Base-by-base conservation (phyloP, 2,888 invertebrate species). In the Hypselothyrea guttata region DNA sequence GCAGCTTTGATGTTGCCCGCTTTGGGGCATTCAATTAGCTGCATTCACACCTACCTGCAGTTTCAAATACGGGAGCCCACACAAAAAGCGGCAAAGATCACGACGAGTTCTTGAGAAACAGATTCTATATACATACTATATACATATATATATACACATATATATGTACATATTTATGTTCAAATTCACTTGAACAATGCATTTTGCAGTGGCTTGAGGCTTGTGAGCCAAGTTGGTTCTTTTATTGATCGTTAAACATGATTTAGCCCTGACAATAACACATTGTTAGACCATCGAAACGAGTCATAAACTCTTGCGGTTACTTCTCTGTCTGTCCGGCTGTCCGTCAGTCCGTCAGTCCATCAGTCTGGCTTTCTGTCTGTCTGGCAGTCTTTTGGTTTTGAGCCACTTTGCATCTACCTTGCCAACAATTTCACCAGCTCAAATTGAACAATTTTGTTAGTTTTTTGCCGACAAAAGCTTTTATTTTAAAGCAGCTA, bases 231-330 rank as follows among this genome's bases (percentile, higher is more conserved):
- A 30, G 42, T 52, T 54, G 54, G 46, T 69, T 61, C 62, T 60
- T 82, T 83, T 84, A 83, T 83, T 77, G 82, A 78, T 79, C 85
- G 81, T 83, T 83, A 83, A 83, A 83, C 73, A 83, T 83, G 82
- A 83, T 83, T 83, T 83, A 83, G 71, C 49, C 77, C 73, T 70
- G 69, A 84, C 82, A 84, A 81, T 81, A 81, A 84, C 71, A 83
- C 81, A 79, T 83, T 78, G 78, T 78, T 82, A 78, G 62, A 62
- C 18, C 37, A 9, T 45, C 65, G 57, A 54, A 57, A 48, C 44
- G 15, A 35, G 57, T 51, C 57, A 52, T 72, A 72, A 71, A 46
- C 61, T 59, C 49, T 60, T 71, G 72, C 49, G 72, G 72, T 57
- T 68, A 60, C 41, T 51, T 33, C 46, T 65, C 60, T 66, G n/a